Conservation (phyloP, 1,140 invertebrate genomes). For the Helicoverpa zea region DNA sequence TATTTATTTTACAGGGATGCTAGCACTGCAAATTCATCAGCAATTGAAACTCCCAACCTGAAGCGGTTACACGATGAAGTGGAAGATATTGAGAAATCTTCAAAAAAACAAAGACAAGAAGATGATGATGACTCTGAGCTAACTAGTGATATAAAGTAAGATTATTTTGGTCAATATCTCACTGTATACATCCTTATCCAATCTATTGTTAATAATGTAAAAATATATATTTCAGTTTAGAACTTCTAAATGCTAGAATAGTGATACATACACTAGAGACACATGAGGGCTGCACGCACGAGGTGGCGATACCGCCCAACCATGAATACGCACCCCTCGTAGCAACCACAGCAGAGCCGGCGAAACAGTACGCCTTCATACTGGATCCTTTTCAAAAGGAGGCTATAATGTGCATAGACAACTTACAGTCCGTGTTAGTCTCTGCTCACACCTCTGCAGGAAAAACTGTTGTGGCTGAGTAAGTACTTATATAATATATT, state of each 20-base stretch:
- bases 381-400: constrained; percentile 99
- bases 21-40: constrained; percentile 15
- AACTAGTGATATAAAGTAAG: constrained; percentile 77
- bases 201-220: no score
- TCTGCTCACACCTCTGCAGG: constrained; percentile 99
- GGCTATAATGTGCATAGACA: constrained; percentile 98
- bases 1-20: constrained; percentile 46
- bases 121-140: constrained; percentile 73
- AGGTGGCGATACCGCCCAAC: constrained; percentile 96
- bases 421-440: constrained; percentile 98
- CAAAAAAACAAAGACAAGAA: constrained; percentile 69
- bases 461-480: constrained; percentile 99
- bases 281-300: constrained; percentile 96
- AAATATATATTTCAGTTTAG: constrained; percentile 83
- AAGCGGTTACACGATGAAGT: constrained; percentile 75
- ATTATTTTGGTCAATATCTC: neutral
- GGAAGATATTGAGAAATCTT: constrained; percentile 66
- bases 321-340: constrained; percentile 93
- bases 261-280: constrained; percentile 95
- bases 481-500: constrained; percentile 95
- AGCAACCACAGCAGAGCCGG: constrained; percentile 89
- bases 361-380: constrained; percentile 97
- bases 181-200: neutral
- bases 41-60: constrained; percentile 47
- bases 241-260: constrained; percentile 90